phyloP scores from a whole-genome alignment of 2,797 vertebrate species.

The Masticophis lateralis region DNA sequence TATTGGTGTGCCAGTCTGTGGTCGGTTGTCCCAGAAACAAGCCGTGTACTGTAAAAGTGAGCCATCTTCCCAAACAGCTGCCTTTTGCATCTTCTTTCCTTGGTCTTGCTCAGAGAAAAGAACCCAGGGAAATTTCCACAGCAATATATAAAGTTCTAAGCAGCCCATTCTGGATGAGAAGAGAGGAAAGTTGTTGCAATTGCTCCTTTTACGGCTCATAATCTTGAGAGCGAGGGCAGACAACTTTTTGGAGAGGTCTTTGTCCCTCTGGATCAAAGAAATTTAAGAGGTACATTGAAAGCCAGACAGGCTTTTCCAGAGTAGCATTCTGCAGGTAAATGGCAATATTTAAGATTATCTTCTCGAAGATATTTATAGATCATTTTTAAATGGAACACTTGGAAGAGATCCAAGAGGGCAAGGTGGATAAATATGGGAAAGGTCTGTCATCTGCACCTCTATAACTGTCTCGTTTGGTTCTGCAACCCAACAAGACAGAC shows the following conservation, averaged over 20 bases:
- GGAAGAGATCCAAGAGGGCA: neutral
- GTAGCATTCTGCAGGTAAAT: neutral
- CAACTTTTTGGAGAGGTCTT: neutral
- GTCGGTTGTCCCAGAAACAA: too few relatives aligned
- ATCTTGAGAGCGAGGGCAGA: neutral
- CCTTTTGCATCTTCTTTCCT: too few relatives aligned
- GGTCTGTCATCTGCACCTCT: too few relatives aligned
- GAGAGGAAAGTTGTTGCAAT: neutral
- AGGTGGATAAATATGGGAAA: neutral
- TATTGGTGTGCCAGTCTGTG: too few relatives aligned
- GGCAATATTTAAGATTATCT: neutral
- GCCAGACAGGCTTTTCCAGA: neutral
- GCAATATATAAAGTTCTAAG: neutral
- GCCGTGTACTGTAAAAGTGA: too few relatives aligned
- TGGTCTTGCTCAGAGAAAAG: too few relatives aligned
- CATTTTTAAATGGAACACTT: neutral
- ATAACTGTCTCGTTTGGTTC: too few relatives aligned
- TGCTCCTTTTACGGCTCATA: neutral
- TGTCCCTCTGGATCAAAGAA: neutral
- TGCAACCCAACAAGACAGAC: too few relatives aligned
- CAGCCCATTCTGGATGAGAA: neutral
- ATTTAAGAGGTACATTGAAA: neutral
- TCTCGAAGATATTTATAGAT: neutral
- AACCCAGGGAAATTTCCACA: too few relatives aligned
- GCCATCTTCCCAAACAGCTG: too few relatives aligned